Conservation (phyloP, 92 coral and sea anemone genomes). For the Epizoanthus ramosus region DNA sequence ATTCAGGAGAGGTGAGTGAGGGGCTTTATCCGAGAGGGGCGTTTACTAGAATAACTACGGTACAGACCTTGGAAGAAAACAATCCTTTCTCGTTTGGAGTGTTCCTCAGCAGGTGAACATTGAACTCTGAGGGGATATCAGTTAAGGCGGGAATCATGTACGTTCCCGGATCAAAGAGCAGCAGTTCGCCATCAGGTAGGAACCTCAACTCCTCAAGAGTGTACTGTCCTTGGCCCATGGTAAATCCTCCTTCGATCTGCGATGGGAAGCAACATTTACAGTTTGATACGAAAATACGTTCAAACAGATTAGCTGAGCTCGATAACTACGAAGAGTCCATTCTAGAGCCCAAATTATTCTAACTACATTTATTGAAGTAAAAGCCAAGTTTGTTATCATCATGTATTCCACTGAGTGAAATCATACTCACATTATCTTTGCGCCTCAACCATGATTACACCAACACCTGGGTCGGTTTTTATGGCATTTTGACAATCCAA, state of each 20-base stretch:
- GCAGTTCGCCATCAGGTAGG: neutral
- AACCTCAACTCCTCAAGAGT: slow-evolving; percentile 2
- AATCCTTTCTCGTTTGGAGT: neutral
- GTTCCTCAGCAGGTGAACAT: neutral
- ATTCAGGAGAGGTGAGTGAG: neutral
- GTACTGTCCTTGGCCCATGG: slow-evolving; percentile 6
- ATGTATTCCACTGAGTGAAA: too few relatives aligned
- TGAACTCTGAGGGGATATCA: neutral
- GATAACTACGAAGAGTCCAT: neutral
- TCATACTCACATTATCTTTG: too few relatives aligned
- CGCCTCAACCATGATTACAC: too few relatives aligned
- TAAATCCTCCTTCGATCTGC: slow-evolving; percentile 10
- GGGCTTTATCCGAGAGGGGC: neutral
- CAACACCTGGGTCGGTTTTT: too few relatives aligned
- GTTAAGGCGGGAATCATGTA: neutral
- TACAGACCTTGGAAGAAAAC: slow-evolving; percentile 2
- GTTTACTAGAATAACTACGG: neutral
- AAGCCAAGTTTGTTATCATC: too few relatives aligned
- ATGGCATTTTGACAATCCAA: too few relatives aligned
- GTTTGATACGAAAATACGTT: neutral
- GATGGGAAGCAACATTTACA: neutral
- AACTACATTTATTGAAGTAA: too few relatives aligned
- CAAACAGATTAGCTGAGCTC: neutral
- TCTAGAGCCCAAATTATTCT: too few relatives aligned
- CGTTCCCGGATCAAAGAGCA: neutral